Evolutionary conservation across 2,888 invertebrate species (phyloP).

Genomic region (Coecobrya sp.): DNA sequence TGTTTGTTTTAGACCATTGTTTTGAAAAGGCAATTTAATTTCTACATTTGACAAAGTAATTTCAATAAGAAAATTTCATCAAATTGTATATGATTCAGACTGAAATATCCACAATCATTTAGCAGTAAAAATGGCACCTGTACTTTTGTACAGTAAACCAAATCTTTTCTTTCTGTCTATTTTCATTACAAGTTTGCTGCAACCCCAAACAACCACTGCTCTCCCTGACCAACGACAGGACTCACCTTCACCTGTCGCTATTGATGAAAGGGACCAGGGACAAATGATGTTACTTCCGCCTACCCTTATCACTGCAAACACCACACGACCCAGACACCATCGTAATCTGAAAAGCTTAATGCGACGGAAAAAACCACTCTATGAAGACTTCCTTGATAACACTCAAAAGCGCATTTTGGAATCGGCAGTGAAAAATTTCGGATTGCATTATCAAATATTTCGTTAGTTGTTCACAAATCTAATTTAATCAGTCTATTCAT

Average conservation of each 20-base stretch:
- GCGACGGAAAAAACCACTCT: conserved; percentile 25
- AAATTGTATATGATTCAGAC: background rate
- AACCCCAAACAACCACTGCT: background rate
- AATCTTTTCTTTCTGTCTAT: background rate
- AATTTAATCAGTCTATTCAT: background rate
- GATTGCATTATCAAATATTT: conserved; percentile 10
- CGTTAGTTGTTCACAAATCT: conserved; percentile 28
- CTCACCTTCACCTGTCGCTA: conserved; percentile 24
- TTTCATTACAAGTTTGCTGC: background rate
- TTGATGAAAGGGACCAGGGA: background rate
- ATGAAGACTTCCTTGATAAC: conserved; percentile 20
- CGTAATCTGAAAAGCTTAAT: conserved; percentile 43
- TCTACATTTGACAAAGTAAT: no score
- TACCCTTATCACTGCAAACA: background rate
- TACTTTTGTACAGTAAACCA: background rate
- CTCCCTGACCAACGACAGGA: background rate
- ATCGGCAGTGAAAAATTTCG: conserved; percentile 18
- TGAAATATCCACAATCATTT: no score
- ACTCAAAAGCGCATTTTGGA: conserved; percentile 47
- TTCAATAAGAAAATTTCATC: background rate
- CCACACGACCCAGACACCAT: background rate
- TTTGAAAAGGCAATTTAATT: no score
- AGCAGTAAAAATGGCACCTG: background rate
- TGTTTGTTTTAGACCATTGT: no score
- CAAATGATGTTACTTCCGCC: background rate